A percentile compares a stretch with the other conserved stretches of the same genome.
These are phyloP conservation scores for Fragum sueziense DNA, from an alignment of 2,888 invertebrate genomes.

Conservation along the genomic window DNA sequence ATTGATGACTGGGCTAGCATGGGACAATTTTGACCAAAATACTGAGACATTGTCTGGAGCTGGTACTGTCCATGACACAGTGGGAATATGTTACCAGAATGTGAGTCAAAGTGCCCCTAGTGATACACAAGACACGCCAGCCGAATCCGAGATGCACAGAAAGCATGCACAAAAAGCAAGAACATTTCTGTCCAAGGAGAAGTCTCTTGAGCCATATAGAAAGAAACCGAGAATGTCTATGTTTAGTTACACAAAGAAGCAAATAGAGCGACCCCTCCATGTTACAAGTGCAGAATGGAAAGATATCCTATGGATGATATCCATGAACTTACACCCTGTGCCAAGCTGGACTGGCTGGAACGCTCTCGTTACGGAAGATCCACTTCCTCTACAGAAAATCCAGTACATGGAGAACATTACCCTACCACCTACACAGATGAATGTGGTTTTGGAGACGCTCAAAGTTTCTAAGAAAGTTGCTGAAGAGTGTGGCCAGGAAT, in stretches of 20 bases:
- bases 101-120: not conserved
- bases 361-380: constrained; percentile 30
- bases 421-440: constrained; percentile 46
- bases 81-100: constrained; percentile 57
- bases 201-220: constrained; percentile 30
- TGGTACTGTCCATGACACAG: constrained; percentile 55
- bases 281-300: not conserved
- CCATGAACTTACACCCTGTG: not conserved
- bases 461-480: constrained; percentile 44
- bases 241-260: constrained; percentile 18
- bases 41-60: constrained; percentile 52
- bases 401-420: constrained; percentile 47
- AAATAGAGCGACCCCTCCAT: not conserved
- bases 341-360: constrained; percentile 60
- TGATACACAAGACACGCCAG: not conserved
- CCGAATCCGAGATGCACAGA: not conserved
- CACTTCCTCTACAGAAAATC: constrained; percentile 45
- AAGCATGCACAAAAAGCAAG: not conserved
- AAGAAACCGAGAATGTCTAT: constrained; percentile 39
- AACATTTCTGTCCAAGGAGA: not conserved
- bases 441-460: constrained; percentile 56
- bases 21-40: constrained; percentile 56
- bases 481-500: constrained; percentile 34
- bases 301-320: constrained; percentile 13
- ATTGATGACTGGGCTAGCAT: constrained; percentile 40